A percentile compares a stretch with the other conserved stretches of the same genome.
phyloP scores from a whole-genome alignment of 2,888 invertebrate genomes.

The Tetropium fuscum region DNA sequence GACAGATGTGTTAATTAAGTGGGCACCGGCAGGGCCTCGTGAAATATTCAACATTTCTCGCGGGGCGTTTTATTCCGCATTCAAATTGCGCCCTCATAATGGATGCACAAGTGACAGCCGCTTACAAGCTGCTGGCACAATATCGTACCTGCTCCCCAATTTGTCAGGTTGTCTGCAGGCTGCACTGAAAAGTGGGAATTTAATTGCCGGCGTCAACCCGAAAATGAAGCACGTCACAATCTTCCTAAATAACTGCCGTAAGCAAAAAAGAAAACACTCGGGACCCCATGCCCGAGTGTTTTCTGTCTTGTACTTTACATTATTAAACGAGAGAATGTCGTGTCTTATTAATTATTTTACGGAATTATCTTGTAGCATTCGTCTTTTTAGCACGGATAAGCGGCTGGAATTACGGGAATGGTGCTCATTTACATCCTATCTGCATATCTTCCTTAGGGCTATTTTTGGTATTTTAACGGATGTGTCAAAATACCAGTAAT shows the following conservation, averaged over 20 bases:
- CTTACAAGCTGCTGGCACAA: neutral
- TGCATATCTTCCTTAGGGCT: no score
- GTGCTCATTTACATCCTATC: no score
- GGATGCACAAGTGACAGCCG: slow-evolving; percentile 10
- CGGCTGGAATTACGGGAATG: no score
- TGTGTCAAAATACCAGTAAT: no score
- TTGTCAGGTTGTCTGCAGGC: slow-evolving; percentile 22
- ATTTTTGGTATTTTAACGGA: no score
- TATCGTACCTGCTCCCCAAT: slow-evolving; percentile 20
- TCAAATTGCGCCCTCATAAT: slow-evolving; percentile 32
- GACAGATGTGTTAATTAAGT: neutral
- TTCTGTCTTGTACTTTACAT: neutral
- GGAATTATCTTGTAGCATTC: neutral
- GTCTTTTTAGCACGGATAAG: no score
- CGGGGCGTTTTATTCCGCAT: slow-evolving; percentile 29
- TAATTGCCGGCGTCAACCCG: slow-evolving; percentile 23
- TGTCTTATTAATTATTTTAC: neutral
- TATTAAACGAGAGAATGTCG: neutral
- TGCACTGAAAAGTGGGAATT: slow-evolving; percentile 22
- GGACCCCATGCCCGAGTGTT: neutral
- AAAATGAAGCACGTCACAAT: slow-evolving; percentile 23
- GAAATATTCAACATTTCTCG: neutral
- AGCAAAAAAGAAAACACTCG: neutral
- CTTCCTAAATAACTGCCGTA: slow-evolving; percentile 5
- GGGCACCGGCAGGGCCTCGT: neutral